Conservation (phyloP, 2,888 invertebrate species). For the Melipona bicolor region DNA sequence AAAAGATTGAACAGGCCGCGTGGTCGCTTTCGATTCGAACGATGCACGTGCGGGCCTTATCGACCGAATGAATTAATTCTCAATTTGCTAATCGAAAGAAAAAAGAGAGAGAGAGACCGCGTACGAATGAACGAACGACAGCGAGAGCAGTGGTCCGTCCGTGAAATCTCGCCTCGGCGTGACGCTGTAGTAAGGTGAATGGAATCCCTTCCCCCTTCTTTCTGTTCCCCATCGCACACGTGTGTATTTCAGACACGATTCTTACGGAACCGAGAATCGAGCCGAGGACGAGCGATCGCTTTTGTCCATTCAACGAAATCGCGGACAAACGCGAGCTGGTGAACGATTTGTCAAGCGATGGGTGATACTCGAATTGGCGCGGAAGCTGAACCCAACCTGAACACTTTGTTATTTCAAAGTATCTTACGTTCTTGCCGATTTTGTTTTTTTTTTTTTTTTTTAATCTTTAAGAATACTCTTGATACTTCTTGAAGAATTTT, state of each 20-base stretch:
- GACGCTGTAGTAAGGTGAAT: slow-evolving; percentile 66
- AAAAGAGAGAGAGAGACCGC: too few relatives aligned
- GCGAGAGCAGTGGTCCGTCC: slow-evolving; percentile 42
- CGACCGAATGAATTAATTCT: slow-evolving; percentile 36
- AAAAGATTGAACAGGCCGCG: not conserved
- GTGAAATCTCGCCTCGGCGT: slow-evolving; percentile 49
- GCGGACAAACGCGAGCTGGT: slow-evolving; percentile 42
- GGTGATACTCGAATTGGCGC: not conserved
- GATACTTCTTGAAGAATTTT: too few relatives aligned
- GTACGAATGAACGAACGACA: slow-evolving; percentile 50
- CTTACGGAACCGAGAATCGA: slow-evolving; percentile 38
- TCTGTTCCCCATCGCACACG: not conserved
- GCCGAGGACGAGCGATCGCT: slow-evolving; percentile 34
- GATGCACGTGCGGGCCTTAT: slow-evolving; percentile 23
- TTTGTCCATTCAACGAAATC: slow-evolving; percentile 56
- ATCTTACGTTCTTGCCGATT: too few relatives aligned
- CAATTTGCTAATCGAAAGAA: slow-evolving; percentile 40
- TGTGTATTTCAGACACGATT: slow-evolving; percentile 11
- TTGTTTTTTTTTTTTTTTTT: too few relatives aligned
- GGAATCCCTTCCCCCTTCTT: slow-evolving; percentile 42
- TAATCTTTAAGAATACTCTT: too few relatives aligned
- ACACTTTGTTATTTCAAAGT: too few relatives aligned
- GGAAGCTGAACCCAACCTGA: too few relatives aligned
- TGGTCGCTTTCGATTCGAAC: slow-evolving; percentile 8
- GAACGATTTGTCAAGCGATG: slow-evolving; percentile 40